These are phyloP conservation scores for Neodontobutis hainanensis DNA, from an alignment of 2,113 vertebrate genomes.

Conservation along the genomic window DNA sequence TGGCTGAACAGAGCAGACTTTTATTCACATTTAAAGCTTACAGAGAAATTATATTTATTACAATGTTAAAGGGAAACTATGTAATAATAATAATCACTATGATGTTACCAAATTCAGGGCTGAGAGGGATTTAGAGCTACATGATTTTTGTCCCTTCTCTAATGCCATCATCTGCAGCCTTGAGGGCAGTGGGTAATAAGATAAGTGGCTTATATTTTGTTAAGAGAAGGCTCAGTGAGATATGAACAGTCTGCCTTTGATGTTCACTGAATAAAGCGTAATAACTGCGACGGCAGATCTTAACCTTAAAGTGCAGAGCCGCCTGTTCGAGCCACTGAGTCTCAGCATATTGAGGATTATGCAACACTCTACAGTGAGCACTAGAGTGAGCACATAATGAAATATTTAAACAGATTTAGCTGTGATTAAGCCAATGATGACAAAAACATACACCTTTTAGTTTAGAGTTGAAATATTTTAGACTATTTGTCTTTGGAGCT, in stretches of 20 bases:
- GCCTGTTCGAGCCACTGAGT: background rate
- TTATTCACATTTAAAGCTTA: too few relatives aligned
- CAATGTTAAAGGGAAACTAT: too few relatives aligned
- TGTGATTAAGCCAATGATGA: background rate
- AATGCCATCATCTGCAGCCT: background rate
- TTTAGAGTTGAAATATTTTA: background rate
- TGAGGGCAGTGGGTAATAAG: background rate
- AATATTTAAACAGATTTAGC: conserved; percentile 16
- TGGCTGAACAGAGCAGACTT: too few relatives aligned
- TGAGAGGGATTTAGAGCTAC: background rate
- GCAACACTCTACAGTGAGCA: background rate
- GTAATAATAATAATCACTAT: too few relatives aligned
- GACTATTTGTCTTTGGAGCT: background rate
- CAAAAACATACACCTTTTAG: background rate
- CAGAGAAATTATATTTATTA: too few relatives aligned
- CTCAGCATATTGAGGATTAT: background rate
- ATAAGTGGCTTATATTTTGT: conserved; percentile 6
- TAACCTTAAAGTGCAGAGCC: background rate
- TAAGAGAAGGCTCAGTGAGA: conserved; percentile 7
- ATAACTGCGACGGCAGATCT: conserved; percentile 1
- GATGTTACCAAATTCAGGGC: too few relatives aligned
- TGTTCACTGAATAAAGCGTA: background rate
- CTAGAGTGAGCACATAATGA: background rate
- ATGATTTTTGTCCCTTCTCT: background rate
- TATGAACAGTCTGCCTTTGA: background rate